A percentile compares a stretch with the other conserved stretches of the same genome.
phyloP scores from a whole-genome alignment of 1,140 invertebrate species.

The Liolophura sinensis region DNA sequence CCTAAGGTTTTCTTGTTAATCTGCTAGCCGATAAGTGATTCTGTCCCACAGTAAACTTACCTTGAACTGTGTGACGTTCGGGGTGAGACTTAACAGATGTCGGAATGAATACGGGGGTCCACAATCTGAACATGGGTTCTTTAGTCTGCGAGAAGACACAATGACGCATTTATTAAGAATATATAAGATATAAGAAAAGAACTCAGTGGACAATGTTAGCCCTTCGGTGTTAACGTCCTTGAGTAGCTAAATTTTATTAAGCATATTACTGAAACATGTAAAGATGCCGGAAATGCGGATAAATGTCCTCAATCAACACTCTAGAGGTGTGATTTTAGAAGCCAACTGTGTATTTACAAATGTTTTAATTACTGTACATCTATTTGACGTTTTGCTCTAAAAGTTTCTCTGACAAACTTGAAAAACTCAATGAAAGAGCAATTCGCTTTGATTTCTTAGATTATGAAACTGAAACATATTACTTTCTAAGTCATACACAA shows the following conservation, averaged over 20 bases:
- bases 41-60: background rate
- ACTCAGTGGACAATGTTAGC: constrained; percentile 19
- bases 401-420: constrained; percentile 15
- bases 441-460: constrained; percentile 12
- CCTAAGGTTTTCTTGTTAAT: background rate
- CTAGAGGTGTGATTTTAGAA: constrained; percentile 8
- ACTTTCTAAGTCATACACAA: constrained; percentile 3
- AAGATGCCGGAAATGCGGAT: constrained; percentile 14
- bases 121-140: constrained; percentile 20
- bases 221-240: constrained; percentile 16
- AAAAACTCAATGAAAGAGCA: constrained; percentile 14
- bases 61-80: constrained; percentile 5
- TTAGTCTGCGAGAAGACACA: constrained; percentile 8
- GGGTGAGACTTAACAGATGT: constrained; percentile 18
- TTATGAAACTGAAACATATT: constrained; percentile 6
- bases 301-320: constrained; percentile 15
- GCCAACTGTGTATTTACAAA: constrained; percentile 15
- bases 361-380: constrained; percentile 18
- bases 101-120: constrained; percentile 21
- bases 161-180: too few relatives aligned
- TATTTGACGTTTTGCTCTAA: constrained; percentile 17
- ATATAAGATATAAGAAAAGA: too few relatives aligned
- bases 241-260: constrained; percentile 19
- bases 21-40: background rate
- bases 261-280: constrained; percentile 19